Evolutionary conservation across 2,113 vertebrate species (phyloP).

Genomic region (Astatoreochromis straeleni): DNA sequence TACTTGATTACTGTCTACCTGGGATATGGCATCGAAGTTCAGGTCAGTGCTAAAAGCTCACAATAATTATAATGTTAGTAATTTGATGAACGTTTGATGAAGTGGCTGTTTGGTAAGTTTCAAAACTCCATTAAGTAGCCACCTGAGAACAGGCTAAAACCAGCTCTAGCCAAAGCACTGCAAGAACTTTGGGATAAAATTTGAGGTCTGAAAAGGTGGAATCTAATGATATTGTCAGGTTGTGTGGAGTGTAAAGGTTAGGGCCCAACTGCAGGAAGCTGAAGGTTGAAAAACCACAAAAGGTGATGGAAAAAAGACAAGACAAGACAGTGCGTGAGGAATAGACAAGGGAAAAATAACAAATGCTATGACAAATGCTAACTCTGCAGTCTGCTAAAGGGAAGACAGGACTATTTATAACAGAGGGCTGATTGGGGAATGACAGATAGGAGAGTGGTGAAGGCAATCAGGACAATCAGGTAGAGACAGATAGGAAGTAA

Average conservation of each 20-base stretch:
- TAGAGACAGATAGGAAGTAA: neutral
- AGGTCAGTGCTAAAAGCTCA: constrained; percentile 75
- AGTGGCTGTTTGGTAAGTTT: neutral
- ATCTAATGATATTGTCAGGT: neutral
- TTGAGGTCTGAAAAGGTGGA: neutral
- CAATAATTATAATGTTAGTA: neutral
- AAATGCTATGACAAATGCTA: neutral
- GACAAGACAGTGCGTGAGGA: neutral
- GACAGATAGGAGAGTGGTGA: neutral
- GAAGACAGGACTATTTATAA: neutral
- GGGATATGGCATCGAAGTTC: constrained; percentile 93
- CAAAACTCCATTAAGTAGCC: neutral
- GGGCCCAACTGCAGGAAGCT: neutral
- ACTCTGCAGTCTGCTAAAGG: neutral
- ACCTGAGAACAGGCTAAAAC: neutral
- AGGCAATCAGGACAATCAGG: neutral
- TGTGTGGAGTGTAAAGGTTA: neutral
- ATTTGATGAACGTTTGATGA: neutral
- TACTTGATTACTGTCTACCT: constrained; percentile 91
- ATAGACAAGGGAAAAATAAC: neutral
- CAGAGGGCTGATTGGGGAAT: neutral
- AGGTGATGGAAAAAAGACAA: neutral
- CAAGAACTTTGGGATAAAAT: neutral
- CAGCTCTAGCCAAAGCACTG: neutral
- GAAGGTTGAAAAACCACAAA: neutral